phyloP scores from a whole-genome alignment of 53 echinoderm and acorn worm species.

The Patiria pectinifera region DNA sequence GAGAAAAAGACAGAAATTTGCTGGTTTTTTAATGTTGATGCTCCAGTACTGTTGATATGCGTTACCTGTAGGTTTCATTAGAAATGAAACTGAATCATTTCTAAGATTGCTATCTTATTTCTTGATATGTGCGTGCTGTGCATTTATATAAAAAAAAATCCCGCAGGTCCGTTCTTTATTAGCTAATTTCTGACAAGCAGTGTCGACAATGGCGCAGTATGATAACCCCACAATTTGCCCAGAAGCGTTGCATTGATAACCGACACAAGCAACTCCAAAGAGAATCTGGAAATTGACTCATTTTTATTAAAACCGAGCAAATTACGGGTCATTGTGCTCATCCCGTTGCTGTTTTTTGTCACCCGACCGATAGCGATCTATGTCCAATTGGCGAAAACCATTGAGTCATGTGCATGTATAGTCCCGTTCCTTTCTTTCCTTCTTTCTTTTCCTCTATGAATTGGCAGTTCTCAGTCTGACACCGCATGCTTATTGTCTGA shows the following conservation, averaged over 20 bases:
- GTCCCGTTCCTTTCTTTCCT: neutral
- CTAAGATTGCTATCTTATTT: neutral
- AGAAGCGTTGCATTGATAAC: neutral
- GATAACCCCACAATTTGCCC: neutral
- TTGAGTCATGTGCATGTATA: constrained; percentile 33
- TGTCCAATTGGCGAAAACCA: constrained; percentile 34
- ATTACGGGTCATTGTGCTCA: constrained; percentile 18
- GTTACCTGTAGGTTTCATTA: no score
- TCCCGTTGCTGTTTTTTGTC: constrained; percentile 33
- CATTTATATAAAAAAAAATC: neutral
- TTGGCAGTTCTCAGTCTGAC: constrained; percentile 11
- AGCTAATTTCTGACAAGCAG: neutral
- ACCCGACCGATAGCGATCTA: constrained; percentile 44
- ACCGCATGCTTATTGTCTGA: constrained; percentile 33
- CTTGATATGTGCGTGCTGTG: neutral
- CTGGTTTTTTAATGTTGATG: no score
- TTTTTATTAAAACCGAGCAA: constrained; percentile 33
- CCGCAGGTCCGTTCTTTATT: neutral
- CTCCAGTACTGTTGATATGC: no score
- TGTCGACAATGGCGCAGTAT: constrained; percentile 11
- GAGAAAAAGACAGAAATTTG: no score
- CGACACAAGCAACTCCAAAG: neutral
- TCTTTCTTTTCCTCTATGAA: neutral
- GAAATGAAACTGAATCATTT: neutral
- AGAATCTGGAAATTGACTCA: constrained; percentile 43